Base-by-base conservation (phyloP, 1,140 invertebrate genomes). In the Drosophila hydei region DNA sequence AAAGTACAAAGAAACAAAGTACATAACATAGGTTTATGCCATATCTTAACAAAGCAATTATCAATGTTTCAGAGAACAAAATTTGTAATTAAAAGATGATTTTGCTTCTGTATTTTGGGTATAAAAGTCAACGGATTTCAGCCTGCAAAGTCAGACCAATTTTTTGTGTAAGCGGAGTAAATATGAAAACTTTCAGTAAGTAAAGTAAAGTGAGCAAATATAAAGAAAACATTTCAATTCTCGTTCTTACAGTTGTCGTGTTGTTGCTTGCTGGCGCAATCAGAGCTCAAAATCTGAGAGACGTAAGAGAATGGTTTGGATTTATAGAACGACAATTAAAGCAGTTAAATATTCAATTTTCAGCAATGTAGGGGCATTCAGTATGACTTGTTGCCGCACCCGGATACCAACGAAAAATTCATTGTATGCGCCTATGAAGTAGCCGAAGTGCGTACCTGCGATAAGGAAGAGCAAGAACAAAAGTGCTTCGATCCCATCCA, bases 401-500 rank as follows among this genome's bases (percentile, higher is more conserved):
- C 61, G 14, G 40, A 19, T 19, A 11, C 18, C 1, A 54, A 27
- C 1, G 23, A 33, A 0, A 21, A 52, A 11, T 64, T 54, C 9
- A 45, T 64, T 21, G 40, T 64, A 5, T 64, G 61, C 12, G 50
- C 40, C 38, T 43, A 55, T 25, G 61, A 42, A 12, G 25, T 16
- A 0, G n/a, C 33, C 8, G 60, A 63, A 9, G 60, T 40, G 14
- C 47, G 60, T 8, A 38, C 5, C 11, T 63, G 60, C 9, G 16
- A 5, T 3, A n/a, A 16, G 30, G 30, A 33, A 4, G 8, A 18
- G 3, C 30, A 36, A 3, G 3, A 7, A 6, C 38, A 16, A 4
- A 14, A 42, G 38, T 64, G 61, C 11, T 64, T 64, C 16, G 50
- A 64, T 64, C 9, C 50, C 23, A 3, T 14, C 14, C 4, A 14